Percentiles rank a stretch among this genome's conserved stretches.
Evolutionary conservation across 2,888 invertebrate genomes (phyloP).

Genomic region (Tortrix viridana): DNA sequence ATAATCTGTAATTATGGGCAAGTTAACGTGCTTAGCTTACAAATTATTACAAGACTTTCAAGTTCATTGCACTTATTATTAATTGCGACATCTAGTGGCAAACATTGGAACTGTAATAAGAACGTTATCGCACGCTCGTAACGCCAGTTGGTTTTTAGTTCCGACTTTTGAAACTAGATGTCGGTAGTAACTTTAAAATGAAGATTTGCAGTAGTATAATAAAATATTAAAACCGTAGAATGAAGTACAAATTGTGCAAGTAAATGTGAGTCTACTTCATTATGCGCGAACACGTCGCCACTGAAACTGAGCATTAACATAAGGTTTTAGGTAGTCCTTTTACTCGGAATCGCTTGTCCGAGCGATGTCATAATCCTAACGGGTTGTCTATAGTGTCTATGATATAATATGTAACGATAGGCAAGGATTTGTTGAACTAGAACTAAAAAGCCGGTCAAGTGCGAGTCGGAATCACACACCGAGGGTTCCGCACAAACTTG

Average conservation of each 20-base stretch:
- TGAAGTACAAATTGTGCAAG: neutral
- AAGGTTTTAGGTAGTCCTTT: slow-evolving; percentile 28
- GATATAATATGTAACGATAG: neutral
- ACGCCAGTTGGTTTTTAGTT: slow-evolving; percentile 1
- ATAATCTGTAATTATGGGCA: slow-evolving; percentile 1
- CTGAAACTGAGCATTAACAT: neutral
- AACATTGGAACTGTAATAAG: neutral
- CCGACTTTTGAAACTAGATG: slow-evolving; percentile 14
- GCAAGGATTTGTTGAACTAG: neutral
- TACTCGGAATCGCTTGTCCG: slow-evolving; percentile 15
- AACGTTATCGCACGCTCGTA: neutral
- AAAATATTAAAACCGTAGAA: neutral
- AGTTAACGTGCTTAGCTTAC: neutral
- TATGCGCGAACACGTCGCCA: slow-evolving; percentile 24
- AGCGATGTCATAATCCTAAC: slow-evolving; percentile 27
- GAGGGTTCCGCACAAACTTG: too few species aligned
- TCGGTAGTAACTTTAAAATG: neutral
- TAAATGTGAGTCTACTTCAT: slow-evolving; percentile 15
- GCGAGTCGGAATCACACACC: too few species aligned
- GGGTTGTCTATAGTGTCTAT: slow-evolving; percentile 6
- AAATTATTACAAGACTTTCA: neutral
- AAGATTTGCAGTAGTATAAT: neutral
- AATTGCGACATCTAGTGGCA: slow-evolving; percentile 1
- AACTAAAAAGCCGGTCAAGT: too few species aligned
- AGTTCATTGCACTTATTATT: slow-evolving; percentile 15